Evolutionary conservation across 2,797 vertebrate genomes (phyloP), one percentile per base, ranked within the genome.

Genomic region (Periophthalmus magnuspinnatus): DNA sequence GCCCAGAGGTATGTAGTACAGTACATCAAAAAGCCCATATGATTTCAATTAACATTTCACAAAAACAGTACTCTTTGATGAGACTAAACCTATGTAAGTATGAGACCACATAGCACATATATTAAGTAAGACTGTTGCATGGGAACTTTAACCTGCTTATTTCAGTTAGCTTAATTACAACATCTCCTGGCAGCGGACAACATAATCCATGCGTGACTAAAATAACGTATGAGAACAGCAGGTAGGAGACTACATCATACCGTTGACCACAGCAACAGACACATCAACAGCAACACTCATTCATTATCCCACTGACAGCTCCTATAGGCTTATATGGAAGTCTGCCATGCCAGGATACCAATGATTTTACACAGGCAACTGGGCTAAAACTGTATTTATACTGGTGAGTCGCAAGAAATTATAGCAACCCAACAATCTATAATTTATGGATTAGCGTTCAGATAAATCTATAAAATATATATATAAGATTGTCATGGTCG

Each of bases 231-330:
- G 67, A 75, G 41, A 10, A 54, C 10, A 34, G 41, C 55, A 66
- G 63, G 48, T 65, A 34, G 28, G 52, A 34, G 48, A 34, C 32
- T n/a, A 71, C 69, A 58, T 76, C 65, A 68, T 67, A 33, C 59
- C 32, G 56, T 55, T 67, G 62, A 67, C 65, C 69, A 64, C 69
- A 75, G 66, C 73, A 67, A 68, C 68, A 36, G 61, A 74, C 73
- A 70, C 56, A 52, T 65, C 63, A 65, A 65, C 28, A 65, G 14
- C 63, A 65, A 65, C 24, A 62, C 61, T 60, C 62, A 28, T 69
- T 32, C 60, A 55, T 62, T 48, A 28, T 36, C 6, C 47, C 38
- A 22, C 52, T 57, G 60, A 58, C 57, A 10, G 65, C 65, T 47
- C 28, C 24, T 55, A 58, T 32, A 58, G 0, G 56, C 13, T 21